phyloP scores from a whole-genome alignment of 2,888 invertebrate species.

The Leptinotarsa peninsularis region DNA sequence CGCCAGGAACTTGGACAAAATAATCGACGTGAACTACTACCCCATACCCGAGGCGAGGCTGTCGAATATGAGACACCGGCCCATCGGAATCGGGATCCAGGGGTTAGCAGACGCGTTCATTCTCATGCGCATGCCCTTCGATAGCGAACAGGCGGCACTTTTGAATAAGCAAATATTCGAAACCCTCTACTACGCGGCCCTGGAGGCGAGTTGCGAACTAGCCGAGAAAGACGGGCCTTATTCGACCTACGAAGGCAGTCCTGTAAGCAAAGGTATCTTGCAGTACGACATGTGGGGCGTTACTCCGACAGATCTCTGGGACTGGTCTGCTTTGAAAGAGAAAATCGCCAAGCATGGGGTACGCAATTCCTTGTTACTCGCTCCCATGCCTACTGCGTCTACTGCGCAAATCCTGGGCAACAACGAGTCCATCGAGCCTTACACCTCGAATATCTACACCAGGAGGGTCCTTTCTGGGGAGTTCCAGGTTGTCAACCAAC shows the following conservation, averaged over 20 bases:
- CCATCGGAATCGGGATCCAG: constrained; percentile 95
- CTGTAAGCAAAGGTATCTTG: constrained; percentile 87
- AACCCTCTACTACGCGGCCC: constrained; percentile 95
- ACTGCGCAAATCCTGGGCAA: constrained; percentile 99
- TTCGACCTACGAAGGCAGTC: constrained; percentile 88
- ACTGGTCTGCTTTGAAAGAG: constrained; percentile 86
- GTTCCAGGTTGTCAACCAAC: constrained; percentile 93
- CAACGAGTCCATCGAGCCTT: constrained; percentile 98
- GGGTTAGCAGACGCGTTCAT: constrained; percentile 96
- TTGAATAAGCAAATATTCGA: constrained; percentile 97
- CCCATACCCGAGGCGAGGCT: constrained; percentile 89
- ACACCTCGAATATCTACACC: constrained; percentile 96
- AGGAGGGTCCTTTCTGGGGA: constrained; percentile 95
- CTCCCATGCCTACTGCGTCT: constrained; percentile 99
- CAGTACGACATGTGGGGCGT: constrained; percentile 99
- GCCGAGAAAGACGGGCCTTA: constrained; percentile 88
- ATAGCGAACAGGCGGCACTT: constrained; percentile 84
- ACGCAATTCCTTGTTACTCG: constrained; percentile 89
- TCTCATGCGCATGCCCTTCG: constrained; percentile 92
- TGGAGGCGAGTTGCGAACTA: constrained; percentile 95
- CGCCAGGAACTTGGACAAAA: constrained; percentile 93
- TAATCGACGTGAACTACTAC: constrained; percentile 96
- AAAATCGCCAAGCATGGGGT: constrained; percentile 91
- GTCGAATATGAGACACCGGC: constrained; percentile 89
- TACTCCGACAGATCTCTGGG: constrained; percentile 86